These are phyloP conservation scores for Polydrusus cervinus DNA, from an alignment of 2,888 invertebrate genomes.

Conservation along the genomic window DNA sequence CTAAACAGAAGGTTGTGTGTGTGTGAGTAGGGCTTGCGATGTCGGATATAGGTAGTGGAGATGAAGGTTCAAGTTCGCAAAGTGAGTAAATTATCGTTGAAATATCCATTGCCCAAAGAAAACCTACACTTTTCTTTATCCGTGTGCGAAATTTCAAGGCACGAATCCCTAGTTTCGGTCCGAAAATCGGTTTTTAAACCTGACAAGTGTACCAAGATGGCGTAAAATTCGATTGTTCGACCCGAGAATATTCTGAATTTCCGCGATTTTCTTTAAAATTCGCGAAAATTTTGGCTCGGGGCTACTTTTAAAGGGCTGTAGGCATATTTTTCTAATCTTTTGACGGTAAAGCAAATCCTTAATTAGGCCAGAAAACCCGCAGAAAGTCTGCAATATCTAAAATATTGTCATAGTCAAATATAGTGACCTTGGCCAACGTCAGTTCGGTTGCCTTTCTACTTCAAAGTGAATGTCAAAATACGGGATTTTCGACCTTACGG, in stretches of 20 bases:
- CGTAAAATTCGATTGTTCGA: conserved; percentile 60
- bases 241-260: conserved; percentile 33
- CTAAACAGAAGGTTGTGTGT: conserved; percentile 68
- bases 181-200: conserved; percentile 53
- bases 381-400: conserved; percentile 64
- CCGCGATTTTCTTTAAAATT: conserved; percentile 24
- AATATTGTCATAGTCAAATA: conserved; percentile 69
- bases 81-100: conserved; percentile 75
- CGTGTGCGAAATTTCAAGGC: conserved; percentile 38
- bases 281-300: conserved; percentile 13
- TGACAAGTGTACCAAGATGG: conserved; percentile 68
- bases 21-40: conserved; percentile 73
- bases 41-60: conserved; percentile 88
- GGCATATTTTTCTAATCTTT: conserved; percentile 2
- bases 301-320: not conserved
- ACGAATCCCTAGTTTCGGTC: conserved; percentile 9
- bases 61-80: conserved; percentile 86
- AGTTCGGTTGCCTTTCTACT: conserved; percentile 68
- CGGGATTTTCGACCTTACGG: conserved; percentile 61
- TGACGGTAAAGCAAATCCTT: conserved; percentile 54
- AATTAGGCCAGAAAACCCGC: conserved; percentile 56
- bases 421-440: conserved; percentile 71
- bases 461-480: conserved; percentile 60
- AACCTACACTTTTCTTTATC: conserved; percentile 27
- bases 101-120: conserved; percentile 42